Evolutionary conservation across 64 coral and sea anemone species (phyloP).

Genomic region (Pachyseris speciosa): DNA sequence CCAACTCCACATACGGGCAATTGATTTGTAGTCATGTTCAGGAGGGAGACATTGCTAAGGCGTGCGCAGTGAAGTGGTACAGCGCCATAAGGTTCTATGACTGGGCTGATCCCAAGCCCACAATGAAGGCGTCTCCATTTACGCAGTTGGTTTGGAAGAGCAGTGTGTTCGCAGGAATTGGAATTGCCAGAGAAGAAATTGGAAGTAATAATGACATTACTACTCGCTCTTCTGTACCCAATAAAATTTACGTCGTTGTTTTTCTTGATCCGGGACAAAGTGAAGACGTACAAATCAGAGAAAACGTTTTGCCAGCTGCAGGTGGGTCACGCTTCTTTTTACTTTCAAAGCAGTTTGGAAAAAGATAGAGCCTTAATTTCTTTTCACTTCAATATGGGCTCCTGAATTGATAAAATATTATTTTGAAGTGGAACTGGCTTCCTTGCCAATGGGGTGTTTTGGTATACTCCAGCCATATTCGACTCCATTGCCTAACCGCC

Average conservation of each 20-base stretch:
- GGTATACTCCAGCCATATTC: too few species aligned
- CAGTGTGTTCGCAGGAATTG: slow-evolving; percentile 4
- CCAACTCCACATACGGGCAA: slow-evolving; percentile 11
- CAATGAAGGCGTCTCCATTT: slow-evolving; percentile 40
- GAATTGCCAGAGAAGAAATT: slow-evolving; percentile 27
- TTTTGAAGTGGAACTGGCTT: too few species aligned
- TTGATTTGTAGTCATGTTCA: background rate
- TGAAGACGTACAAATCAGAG: background rate
- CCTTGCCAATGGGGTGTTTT: too few species aligned
- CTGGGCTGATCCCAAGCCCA: slow-evolving; percentile 45
- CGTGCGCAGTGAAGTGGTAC: slow-evolving; percentile 55
- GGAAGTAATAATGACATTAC: too few species aligned
- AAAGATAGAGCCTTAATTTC: too few species aligned
- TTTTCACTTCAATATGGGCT: too few species aligned
- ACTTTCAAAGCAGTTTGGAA: too few species aligned
- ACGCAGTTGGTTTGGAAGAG: slow-evolving; percentile 55
- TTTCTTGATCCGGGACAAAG: slow-evolving; percentile 44
- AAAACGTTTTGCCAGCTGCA: slow-evolving; percentile 42
- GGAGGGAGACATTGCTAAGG: slow-evolving; percentile 13
- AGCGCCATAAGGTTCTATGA: slow-evolving; percentile 45
- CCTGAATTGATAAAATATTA: too few species aligned
- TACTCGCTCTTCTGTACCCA: too few species aligned
- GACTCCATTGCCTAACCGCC: too few species aligned
- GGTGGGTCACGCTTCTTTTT: slow-evolving; percentile 34
- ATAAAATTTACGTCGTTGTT: slow-evolving; percentile 17